Base-by-base conservation (phyloP, 1,140 invertebrate species). In the Gonatopus flavifemur region DNA sequence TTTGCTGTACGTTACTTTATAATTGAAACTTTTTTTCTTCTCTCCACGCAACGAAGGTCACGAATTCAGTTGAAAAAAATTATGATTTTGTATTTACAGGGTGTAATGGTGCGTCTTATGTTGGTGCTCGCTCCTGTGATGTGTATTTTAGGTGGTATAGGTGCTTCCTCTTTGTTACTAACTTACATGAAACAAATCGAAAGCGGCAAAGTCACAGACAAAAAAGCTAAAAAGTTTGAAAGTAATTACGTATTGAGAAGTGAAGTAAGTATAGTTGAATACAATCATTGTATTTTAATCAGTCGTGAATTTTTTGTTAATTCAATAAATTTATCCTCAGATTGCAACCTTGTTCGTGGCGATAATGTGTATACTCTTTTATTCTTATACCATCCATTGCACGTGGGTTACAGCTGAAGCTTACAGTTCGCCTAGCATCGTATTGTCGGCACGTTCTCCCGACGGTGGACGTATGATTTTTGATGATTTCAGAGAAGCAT, bases 391-490 rank as follows among this genome's bases (percentile, higher is more conserved):
- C 36, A 85, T 94, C 67, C 96, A 98, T 74, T 98, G 95, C 77
- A 96, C 93, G n/a, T 98, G 96, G 96, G 96, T 98, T 1, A 98
- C 96, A n/a, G 94, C 93, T 5, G 94, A 98, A 79, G 96, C 96
- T 3, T 98, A 98, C 82, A 96, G 93, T 57, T 96, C 93, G 55
- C 96, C 96, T 1, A 96, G 93, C 60, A 98, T 98, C 71, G 96
- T 98, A 20, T 81, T 98, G 10, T 96, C 94, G n/a, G 95, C 94
- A 13, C 82, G 93, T 37, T 90, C 90, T 28, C 92, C 95, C 53
- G 94, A 98, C 73, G 95, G 95, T 12, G 91, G 92, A 3, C 80
- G 93, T 40, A 96, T 98, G 70, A 98, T 98, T 61, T 96, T 98
- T 76, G 96, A 98, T 77, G 94, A 98, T 80, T 98, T 98, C 77